Base-by-base conservation (phyloP, 2,888 invertebrate genomes). In the Eurytoma adleriae region DNA sequence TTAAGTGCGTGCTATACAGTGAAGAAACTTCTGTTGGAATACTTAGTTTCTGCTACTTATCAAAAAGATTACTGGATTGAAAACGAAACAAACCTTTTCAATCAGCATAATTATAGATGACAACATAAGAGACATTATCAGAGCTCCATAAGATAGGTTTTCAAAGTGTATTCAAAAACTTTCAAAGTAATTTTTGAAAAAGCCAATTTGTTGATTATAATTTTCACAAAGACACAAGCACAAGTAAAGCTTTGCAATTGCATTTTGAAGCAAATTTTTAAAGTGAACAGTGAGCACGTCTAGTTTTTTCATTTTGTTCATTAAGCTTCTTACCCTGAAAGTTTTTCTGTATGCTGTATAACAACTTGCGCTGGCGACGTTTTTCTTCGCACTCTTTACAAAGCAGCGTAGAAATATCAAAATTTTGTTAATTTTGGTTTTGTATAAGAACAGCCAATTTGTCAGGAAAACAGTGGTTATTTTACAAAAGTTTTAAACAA, bases 321-420 rank as follows among this genome's bases (percentile, higher is more conserved):
- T 71, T 81, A 24, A 73, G 70, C 30, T 80, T 86, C 90, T 90
- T 90, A 90, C 90, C 90, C 88, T 85, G 89, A 87, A 82, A 90
- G 84, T 85, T 90, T 90, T 83, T 90, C 90, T 84, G 87, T 85
- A 85, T 88, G 90, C 83, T 90, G 88, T 84, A 84, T 86, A 84
- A 88, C 85, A 84, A 88, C 85, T 86, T 89, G 87, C 78, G 92
- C 95, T 75, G 95, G 95, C 82, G 95, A 94, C 86, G 94, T 93
- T 92, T 95, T 96, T 91, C 95, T 93, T 89, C 95, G 93, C 89
- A 95, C 94, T 92, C 96, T 96, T 87, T 88, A 85, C 86, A 86
- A 86, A 89, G 89, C 89, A 91, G 90, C 89, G 86, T 85, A 86
- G 85, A 87, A 85, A 88, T 86, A 85, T 86, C 80, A 86, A 86